Evolutionary conservation across 2,113 vertebrate genomes (phyloP).

Genomic region (Egretta garzetta): DNA sequence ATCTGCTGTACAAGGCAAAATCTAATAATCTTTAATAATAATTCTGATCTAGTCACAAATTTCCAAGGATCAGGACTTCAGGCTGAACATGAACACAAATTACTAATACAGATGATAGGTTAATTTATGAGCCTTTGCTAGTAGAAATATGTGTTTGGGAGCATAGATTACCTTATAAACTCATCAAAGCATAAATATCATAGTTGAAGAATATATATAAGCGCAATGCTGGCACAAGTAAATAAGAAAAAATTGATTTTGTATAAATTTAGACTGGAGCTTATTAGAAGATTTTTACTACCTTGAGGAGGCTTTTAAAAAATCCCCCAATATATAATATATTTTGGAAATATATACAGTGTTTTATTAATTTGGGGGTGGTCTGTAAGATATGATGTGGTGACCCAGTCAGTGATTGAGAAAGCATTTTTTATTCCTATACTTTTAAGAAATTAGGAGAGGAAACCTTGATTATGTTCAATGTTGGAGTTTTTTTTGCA

Average conservation of each 20-base stretch:
- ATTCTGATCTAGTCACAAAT: background rate
- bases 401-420: background rate
- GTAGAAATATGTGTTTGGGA: background rate
- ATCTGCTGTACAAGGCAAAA: background rate
- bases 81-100: background rate
- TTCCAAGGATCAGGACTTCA: background rate
- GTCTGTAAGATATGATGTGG: background rate
- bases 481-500: background rate
- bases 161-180: background rate
- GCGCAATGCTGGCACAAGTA: background rate
- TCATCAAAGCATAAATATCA: background rate
- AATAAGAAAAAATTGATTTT: background rate
- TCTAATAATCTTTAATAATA: background rate
- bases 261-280: background rate
- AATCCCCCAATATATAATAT: background rate
- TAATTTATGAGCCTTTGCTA: background rate
- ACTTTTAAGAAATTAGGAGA: background rate
- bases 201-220: background rate
- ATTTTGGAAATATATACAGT: background rate
- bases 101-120: background rate
- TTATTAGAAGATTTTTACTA: background rate
- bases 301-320: background rate
- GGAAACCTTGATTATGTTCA: background rate
- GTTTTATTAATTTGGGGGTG: background rate
- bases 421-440: background rate